Base-by-base conservation (phyloP, 2,113 vertebrate genomes). In the Struthio camelus region DNA sequence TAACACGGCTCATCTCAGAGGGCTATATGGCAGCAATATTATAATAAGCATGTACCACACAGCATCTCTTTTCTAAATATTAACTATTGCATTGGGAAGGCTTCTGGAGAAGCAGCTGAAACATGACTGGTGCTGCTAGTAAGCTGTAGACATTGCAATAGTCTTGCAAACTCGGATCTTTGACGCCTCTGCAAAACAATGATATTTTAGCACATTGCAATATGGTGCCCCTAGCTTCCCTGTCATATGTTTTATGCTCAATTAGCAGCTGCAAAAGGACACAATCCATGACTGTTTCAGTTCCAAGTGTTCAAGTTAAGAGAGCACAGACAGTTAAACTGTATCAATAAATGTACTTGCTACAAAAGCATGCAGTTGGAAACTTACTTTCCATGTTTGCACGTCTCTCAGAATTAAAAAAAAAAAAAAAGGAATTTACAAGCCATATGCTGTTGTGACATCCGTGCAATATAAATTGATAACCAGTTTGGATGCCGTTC, bases 401-500 rank as follows among this genome's bases (percentile, higher is more conserved):
- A 51, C 51, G 54, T 48, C 42, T 76, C 50, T 67, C 5, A 2
- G 51, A 87, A 87, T n/a, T 10, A 23, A 40, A 78, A 69, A 66
- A 53, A n/a, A n/a, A n/a, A 53, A 46, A 38, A 32, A 34, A 77
- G 20, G 36, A 71, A 84, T 73, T 81, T 78, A 75, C 44, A 87
- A 83, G 82, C 90, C 94, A 95, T 94, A 87, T 94, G 92, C 71
- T 97, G 93, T 94, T 94, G 85, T 97, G 89, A 96, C 65, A 95
- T 56, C 58, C 69, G 51, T 48, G 78, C 16, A 90, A 82, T 94
- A 61, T 90, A 96, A 96, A 94, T 82, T 94, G 96, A 96, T 87
- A 93, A 91, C 48, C 61, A 79, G 51, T 81, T 91, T 89, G 87
- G 72, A 94, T 87, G 62, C 80, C 71, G 75, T 80, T 93, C 77